phyloP scores from a whole-genome alignment of 2,113 vertebrate species.

The Sylvietta virens region DNA sequence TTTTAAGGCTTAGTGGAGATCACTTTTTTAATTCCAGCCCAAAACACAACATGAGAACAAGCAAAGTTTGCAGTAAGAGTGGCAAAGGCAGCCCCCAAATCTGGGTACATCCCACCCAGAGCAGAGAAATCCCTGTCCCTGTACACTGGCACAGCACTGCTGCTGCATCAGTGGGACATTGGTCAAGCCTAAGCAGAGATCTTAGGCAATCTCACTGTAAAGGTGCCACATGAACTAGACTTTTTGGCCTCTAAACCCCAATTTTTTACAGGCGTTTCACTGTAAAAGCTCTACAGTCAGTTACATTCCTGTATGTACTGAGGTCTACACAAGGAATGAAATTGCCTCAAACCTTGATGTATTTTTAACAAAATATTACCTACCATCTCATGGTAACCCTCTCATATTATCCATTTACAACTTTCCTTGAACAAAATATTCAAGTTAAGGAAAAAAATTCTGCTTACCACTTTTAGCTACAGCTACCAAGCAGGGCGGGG shows the following conservation, averaged over 20 bases:
- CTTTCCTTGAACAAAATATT: neutral
- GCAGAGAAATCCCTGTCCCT: neutral
- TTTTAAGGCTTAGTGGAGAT: neutral
- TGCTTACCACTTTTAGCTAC: neutral
- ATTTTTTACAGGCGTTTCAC: neutral
- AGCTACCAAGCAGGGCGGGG: neutral
- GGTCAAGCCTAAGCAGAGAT: neutral
- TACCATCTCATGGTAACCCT: neutral
- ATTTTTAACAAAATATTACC: neutral
- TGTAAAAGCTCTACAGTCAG: neutral
- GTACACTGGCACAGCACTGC: neutral
- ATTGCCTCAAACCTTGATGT: neutral
- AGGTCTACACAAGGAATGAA: neutral
- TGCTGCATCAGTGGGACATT: neutral
- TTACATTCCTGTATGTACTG: neutral
- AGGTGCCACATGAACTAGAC: neutral
- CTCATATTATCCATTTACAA: neutral
- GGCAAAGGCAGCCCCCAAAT: neutral
- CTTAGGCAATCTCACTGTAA: neutral
- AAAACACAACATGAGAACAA: accelerated
- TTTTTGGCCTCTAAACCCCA: neutral
- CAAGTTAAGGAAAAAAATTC: neutral
- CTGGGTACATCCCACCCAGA: neutral
- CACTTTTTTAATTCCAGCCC: neutral
- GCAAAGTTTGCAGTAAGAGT: neutral